A percentile compares a stretch with the other conserved stretches of the same genome.
Evolutionary conservation across 1,140 invertebrate species (phyloP).

Genomic region (Adelges cooleyi): DNA sequence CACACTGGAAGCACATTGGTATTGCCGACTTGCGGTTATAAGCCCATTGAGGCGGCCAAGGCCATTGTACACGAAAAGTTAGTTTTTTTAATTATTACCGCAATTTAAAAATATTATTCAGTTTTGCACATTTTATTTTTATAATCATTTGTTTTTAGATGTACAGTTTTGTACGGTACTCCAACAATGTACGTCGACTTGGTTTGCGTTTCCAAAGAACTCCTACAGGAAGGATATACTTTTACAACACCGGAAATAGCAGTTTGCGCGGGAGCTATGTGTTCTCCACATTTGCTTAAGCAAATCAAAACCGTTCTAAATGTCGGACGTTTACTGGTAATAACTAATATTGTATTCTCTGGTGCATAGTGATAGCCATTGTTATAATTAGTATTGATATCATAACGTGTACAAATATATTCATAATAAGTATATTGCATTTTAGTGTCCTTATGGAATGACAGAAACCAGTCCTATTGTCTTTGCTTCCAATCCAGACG

Average conservation of each 20-base stretch:
- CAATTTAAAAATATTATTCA: too few relatives aligned
- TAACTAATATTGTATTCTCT: background rate
- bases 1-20: conserved; percentile 58
- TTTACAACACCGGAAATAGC: conserved; percentile 41
- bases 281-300: conserved; percentile 57
- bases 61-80: conserved; percentile 58
- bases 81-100: too few relatives aligned
- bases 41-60: conserved; percentile 52
- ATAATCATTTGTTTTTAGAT: conserved; percentile 44
- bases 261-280: conserved; percentile 62
- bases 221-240: background rate
- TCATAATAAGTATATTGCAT: conserved; percentile 34
- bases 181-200: conserved; percentile 95
- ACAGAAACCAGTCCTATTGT: conserved; percentile 72
- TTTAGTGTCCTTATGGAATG: conserved; percentile 71
- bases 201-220: conserved; percentile 25
- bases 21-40: conserved; percentile 55
- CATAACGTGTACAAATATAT: background rate
- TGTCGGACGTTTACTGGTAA: conserved; percentile 32
- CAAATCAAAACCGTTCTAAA: conserved; percentile 44
- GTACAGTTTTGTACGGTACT: conserved; percentile 72
- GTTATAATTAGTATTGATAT: background rate
- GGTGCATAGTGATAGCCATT: conserved; percentile 10
- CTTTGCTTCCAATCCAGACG: conserved; percentile 51
- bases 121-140: too few relatives aligned